Conservation (phyloP, 2,888 invertebrate genomes). For the Apoderus coryli region DNA sequence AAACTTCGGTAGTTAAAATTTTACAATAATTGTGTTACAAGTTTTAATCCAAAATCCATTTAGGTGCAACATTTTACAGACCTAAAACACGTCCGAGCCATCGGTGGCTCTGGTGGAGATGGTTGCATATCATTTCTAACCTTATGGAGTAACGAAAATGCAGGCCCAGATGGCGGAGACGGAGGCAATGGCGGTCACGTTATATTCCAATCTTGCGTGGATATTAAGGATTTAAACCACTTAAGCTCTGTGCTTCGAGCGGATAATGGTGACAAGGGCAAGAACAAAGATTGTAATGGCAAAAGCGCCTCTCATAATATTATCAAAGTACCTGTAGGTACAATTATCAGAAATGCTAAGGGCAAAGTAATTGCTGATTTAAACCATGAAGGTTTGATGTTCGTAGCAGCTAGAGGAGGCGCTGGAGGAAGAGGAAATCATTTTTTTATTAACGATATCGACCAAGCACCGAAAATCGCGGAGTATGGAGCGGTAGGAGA, state of each 20-base stretch:
- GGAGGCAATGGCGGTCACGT: slow-evolving; percentile 95
- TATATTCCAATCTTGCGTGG: slow-evolving; percentile 57
- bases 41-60: slow-evolving; percentile 1
- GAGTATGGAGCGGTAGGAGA: slow-evolving; percentile 85
- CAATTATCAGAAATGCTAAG: slow-evolving; percentile 44
- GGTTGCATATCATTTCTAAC: slow-evolving; percentile 81
- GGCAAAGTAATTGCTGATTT: slow-evolving; percentile 56
- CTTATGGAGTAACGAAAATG: slow-evolving; percentile 69
- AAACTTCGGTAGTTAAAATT: slow-evolving; percentile 31
- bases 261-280: slow-evolving; percentile 56
- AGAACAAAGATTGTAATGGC: slow-evolving; percentile 63
- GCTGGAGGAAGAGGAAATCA: slow-evolving; percentile 92
- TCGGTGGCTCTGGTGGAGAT: slow-evolving; percentile 86
- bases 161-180: slow-evolving; percentile 93
- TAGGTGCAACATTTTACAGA: slow-evolving; percentile 49
- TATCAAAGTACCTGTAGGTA: slow-evolving; percentile 71
- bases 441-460: slow-evolving; percentile 68
- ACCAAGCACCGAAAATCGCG: slow-evolving; percentile 68
- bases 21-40: background rate
- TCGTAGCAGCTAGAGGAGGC: slow-evolving; percentile 88
- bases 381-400: slow-evolving; percentile 53
- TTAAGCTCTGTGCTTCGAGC: slow-evolving; percentile 46
- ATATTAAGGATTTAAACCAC: slow-evolving; percentile 57
- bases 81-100: slow-evolving; percentile 45
- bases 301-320: slow-evolving; percentile 59